phyloP scores from a whole-genome alignment of 2,888 invertebrate genomes.

The Lithophane socia region DNA sequence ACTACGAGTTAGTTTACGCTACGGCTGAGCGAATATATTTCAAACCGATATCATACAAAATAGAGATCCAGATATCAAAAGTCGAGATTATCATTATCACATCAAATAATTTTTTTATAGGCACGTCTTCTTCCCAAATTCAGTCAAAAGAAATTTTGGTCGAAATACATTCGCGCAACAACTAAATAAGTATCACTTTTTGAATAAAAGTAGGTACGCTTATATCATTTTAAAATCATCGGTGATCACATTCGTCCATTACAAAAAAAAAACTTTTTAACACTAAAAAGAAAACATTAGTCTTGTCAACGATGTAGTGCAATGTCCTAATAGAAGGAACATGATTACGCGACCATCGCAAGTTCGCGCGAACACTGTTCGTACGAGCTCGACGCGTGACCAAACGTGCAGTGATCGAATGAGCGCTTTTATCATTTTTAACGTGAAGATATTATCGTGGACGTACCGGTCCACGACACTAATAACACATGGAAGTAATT shows the following conservation, averaged over 20 bases:
- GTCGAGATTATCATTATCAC: slow-evolving; percentile 43
- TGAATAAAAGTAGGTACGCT: slow-evolving; percentile 54
- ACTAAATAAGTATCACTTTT: slow-evolving; percentile 64
- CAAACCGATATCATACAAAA: slow-evolving; percentile 28
- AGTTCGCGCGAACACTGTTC: neutral
- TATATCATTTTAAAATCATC: slow-evolving; percentile 71
- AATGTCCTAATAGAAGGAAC: neutral
- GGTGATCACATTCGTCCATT: slow-evolving; percentile 87
- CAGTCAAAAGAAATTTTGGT: slow-evolving; percentile 7
- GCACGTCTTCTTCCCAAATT: slow-evolving; percentile 7
- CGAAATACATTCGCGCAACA: slow-evolving; percentile 52
- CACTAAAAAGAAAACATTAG: slow-evolving; percentile 39
- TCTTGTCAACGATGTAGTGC: neutral
- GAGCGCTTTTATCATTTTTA: neutral
- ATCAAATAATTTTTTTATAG: slow-evolving; percentile 13
- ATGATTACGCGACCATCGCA: neutral
- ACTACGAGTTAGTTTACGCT: slow-evolving; percentile 45
- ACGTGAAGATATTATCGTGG: neutral
- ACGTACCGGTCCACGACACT: neutral
- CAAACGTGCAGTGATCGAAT: neutral
- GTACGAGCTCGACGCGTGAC: neutral
- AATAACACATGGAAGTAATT: neutral
- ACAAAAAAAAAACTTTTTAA: slow-evolving; percentile 59
- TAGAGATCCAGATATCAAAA: slow-evolving; percentile 31
- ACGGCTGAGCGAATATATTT: slow-evolving; percentile 58